Conservation (phyloP, 2,888 invertebrate genomes). For the Cantharis nigra region DNA sequence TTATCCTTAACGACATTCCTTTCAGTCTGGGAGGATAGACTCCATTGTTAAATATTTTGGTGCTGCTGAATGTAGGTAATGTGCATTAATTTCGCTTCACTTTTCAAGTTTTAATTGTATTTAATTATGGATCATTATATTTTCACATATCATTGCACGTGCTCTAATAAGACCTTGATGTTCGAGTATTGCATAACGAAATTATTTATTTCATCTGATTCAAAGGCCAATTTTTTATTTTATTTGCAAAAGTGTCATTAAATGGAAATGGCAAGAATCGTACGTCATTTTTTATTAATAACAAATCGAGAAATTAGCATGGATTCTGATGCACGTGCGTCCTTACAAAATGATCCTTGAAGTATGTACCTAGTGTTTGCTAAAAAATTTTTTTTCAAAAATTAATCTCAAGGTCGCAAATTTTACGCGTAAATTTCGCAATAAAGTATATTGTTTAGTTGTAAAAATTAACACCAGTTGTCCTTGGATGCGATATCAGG, state of each 20-base stretch:
- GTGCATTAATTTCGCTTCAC: neutral
- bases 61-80: neutral
- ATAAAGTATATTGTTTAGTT: neutral
- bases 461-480: neutral
- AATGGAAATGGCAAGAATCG: neutral
- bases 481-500: neutral
- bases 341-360: neutral
- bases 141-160: neutral
- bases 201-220: neutral
- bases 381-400: neutral
- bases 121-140: neutral
- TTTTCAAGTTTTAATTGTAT: neutral
- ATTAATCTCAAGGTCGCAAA: neutral
- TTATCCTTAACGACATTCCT: neutral
- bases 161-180: neutral
- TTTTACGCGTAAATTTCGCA: neutral
- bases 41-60: neutral
- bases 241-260: neutral
- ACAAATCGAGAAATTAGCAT: neutral
- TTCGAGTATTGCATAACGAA: neutral
- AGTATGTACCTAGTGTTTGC: neutral
- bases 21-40: neutral
- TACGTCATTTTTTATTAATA: neutral
- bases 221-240: neutral
- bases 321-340: neutral